Evolutionary conservation across 2,797 vertebrate genomes (phyloP), one percentile per base, ranked within the genome.

Genomic region (Paramormyrops hopkinsi): DNA sequence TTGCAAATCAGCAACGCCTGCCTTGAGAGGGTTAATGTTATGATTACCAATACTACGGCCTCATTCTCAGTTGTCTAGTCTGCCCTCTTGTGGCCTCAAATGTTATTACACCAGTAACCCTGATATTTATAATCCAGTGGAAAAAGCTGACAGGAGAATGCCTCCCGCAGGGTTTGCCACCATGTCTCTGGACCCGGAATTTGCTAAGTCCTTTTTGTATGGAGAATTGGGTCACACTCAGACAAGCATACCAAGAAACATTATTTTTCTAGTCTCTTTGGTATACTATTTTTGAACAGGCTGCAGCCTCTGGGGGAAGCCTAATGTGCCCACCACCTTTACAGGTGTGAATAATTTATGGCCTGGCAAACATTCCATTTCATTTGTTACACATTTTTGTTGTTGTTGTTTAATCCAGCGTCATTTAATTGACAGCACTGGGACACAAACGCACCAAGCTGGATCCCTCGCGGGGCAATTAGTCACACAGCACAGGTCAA

Each of bases 41-140:
- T 86, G 25, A 54, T 29, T 29, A 33, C 41, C 46, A 46, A 8
- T 14, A 46, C 48, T 85, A 85, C 3, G 4, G 7, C 44, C 33
- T 44, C 7, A 41, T 86, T 59, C 37, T 82, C 88, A 90, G 12
- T 29, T 29, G 37, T 79, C 33, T 82, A 46, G 2, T 82, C 89
- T 90, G 92, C 89, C 89, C 89, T 89, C 92, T 11, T 69, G 53
- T 51, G 91, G 89, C 50, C 9, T 62, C 25, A 22, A 17, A 8
- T 84, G 51, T 51, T 84, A 48, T 7, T 89, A 44, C 59, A 41
- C 33, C 33, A 69, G 59, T 0, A 53, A 59, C 53, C 14, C 25
- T 54, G 50, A 56, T 56, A 56, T 41, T 9, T 3, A 41, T 87
- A 87, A 59, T 25, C 9, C 88, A 51, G 17, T 89, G 79, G 3